Conservation (phyloP, 1,140 invertebrate species). For the Teleopsis dalmanni region DNA sequence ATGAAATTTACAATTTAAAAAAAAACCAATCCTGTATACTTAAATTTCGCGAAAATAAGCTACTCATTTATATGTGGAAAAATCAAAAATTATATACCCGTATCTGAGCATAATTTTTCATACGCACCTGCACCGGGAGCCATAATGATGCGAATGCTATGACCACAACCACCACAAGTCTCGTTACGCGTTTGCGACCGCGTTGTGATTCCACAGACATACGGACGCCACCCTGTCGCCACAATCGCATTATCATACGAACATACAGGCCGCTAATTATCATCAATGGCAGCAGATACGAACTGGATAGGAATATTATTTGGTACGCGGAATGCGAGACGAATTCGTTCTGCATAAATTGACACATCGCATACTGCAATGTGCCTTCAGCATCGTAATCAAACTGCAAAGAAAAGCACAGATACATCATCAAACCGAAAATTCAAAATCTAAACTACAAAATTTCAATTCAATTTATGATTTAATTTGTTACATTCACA, state of each 20-base stretch:
- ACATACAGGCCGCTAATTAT: conserved; percentile 85
- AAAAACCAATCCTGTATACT: conserved; percentile 4
- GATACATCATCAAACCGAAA: no score
- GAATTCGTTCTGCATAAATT: conserved; percentile 11
- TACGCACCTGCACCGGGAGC: conserved; percentile 83
- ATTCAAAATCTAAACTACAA: no score
- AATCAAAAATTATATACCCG: not conserved
- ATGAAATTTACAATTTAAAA: conserved; percentile 8
- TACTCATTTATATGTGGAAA: conserved; percentile 3
- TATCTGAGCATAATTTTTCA: not conserved
- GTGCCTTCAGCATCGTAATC: no score
- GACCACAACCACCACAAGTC: conserved; percentile 89
- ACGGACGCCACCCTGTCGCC: conserved; percentile 68
- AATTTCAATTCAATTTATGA: no score
- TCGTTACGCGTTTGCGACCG: conserved; percentile 82
- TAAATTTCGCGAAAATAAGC: conserved; percentile 1
- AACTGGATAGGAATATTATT: conserved; percentile 30
- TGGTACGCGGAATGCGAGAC: conserved; percentile 24
- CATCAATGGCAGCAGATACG: conserved; percentile 73
- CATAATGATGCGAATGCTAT: conserved; percentile 92
- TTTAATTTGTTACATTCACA: no score
- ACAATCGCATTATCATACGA: conserved; percentile 79
- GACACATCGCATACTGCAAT: conserved; percentile 3
- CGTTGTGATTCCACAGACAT: conserved; percentile 58
- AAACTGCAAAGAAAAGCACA: no score